Conservation (phyloP, 2,113 vertebrate species). For the Cromileptes altivelis region DNA sequence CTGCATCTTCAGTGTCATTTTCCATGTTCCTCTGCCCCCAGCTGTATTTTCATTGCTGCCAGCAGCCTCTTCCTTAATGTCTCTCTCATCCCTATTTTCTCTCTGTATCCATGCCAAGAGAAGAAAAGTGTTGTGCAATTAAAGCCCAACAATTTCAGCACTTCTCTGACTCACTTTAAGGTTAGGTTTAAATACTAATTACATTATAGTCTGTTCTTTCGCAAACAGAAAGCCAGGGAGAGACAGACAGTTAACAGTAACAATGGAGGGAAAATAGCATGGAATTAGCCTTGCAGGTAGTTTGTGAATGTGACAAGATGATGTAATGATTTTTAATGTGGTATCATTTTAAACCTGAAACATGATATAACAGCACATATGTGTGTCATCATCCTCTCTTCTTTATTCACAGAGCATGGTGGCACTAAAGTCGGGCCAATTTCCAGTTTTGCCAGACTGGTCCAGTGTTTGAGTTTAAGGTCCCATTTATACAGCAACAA, state of each 20-base stretch:
- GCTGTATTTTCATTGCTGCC: background rate
- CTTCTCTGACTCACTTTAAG: constrained; percentile 4
- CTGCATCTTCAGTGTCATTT: background rate
- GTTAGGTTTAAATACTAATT: background rate
- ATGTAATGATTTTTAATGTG: background rate
- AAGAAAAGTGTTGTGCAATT: constrained; percentile 8
- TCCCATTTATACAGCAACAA: no score
- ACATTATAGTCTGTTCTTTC: constrained; percentile 9
- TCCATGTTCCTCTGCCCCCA: background rate
- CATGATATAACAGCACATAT: background rate
- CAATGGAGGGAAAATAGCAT: background rate
- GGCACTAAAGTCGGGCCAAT: background rate
- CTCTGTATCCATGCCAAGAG: background rate
- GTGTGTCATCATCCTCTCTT: background rate
- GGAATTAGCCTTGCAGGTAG: background rate
- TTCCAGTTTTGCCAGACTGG: no score
- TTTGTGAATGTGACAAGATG: background rate
- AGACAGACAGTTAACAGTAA: background rate
- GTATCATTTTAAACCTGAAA: background rate
- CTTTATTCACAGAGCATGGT: background rate
- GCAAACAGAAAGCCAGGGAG: background rate
- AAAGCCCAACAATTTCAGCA: background rate
- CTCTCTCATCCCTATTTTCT: background rate
- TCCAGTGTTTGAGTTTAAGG: no score
- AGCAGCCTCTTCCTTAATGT: background rate